phyloP scores from a whole-genome alignment of 2,888 invertebrate species.

The Agonopterix subpropinquella region DNA sequence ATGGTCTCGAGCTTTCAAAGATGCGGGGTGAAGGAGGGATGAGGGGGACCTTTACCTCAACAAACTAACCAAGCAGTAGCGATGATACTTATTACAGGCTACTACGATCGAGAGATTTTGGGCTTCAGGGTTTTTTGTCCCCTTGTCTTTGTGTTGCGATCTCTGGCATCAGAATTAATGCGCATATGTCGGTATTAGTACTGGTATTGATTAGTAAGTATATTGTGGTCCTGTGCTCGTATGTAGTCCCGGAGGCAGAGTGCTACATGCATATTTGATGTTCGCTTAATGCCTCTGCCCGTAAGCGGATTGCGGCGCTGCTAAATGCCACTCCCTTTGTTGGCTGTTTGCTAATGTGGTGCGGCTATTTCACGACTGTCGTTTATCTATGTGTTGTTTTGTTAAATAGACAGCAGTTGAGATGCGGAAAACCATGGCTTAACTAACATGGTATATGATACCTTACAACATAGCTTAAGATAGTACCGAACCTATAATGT shows the following conservation, averaged over 20 bases:
- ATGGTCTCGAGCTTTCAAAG: neutral
- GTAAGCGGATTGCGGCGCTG: constrained; percentile 13
- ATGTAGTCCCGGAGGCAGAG: constrained; percentile 5
- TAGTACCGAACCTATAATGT: too few relatives aligned
- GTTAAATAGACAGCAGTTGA: neutral
- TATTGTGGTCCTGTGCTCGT: neutral
- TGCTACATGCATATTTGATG: constrained; percentile 15
- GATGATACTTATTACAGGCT: too few relatives aligned
- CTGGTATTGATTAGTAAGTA: too few relatives aligned
- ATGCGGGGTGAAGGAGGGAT: neutral
- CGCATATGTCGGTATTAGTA: too few relatives aligned
- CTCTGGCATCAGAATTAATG: too few relatives aligned
- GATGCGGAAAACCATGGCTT: too few relatives aligned
- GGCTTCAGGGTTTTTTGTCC: too few relatives aligned
- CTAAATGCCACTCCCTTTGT: constrained; percentile 13
- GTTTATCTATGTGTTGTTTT: constrained; percentile 2
- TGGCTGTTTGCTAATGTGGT: constrained; percentile 6
- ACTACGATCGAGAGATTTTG: too few relatives aligned
- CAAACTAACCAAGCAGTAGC: too few relatives aligned
- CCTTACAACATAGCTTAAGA: too few relatives aligned
- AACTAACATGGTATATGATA: too few relatives aligned
- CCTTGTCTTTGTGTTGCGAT: too few relatives aligned
- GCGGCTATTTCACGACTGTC: neutral
- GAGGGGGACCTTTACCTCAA: neutral
- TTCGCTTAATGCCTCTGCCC: constrained; percentile 6